Conservation (phyloP, 2,888 invertebrate genomes). For the Callinectes sapidus region DNA sequence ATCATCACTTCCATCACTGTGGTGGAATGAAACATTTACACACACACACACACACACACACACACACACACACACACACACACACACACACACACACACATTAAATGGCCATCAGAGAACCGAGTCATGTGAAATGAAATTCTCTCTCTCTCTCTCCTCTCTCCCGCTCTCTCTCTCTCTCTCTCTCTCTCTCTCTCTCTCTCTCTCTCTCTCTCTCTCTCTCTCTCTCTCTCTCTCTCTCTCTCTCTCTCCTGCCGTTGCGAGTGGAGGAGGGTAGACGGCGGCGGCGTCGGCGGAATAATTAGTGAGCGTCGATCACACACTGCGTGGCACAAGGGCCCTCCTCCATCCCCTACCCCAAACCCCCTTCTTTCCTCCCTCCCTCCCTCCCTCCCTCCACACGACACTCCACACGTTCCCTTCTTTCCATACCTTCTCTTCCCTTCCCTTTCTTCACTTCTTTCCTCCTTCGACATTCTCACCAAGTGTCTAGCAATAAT, state of each 20-base stretch:
- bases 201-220: slow-evolving; percentile 45
- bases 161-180: slow-evolving; percentile 46
- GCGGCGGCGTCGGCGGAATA: not conserved
- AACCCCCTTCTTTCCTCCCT: too few species aligned
- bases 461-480: not conserved
- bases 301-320: not conserved
- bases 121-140: not conserved
- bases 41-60: not conserved
- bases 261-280: not conserved
- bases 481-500: not conserved
- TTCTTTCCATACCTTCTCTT: not conserved
- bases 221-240: slow-evolving; percentile 42
- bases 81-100: slow-evolving; percentile 14
- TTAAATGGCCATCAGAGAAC: not conserved
- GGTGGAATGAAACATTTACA: not conserved
- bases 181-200: slow-evolving; percentile 38
- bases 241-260: slow-evolving; percentile 36
- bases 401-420: not conserved
- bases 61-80: slow-evolving; percentile 30
- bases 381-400: too few species aligned
- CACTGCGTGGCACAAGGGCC: not conserved
- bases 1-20: not conserved
- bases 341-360: not conserved
- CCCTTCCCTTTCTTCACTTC: not conserved
- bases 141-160: slow-evolving; percentile 4